Evolutionary conservation across 1,140 invertebrate species (phyloP), one percentile per base, ranked within the genome.

Genomic region (Bombus affinis): DNA sequence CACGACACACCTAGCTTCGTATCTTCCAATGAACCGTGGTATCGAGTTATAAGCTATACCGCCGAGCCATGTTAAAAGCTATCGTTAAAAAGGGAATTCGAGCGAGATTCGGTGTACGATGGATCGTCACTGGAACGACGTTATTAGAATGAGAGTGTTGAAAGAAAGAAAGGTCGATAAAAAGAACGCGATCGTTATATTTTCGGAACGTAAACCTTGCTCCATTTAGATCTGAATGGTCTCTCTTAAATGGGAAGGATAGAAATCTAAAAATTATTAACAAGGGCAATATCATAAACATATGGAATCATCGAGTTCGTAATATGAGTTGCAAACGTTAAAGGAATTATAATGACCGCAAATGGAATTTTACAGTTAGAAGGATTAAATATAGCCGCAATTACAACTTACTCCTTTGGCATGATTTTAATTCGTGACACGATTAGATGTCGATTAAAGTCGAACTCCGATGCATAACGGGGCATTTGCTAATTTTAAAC

Each of bases 81-180:
- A 13, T 53, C 78, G 35, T 80, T 80, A 70, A 80, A 66, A 80
- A 39, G 44, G 65, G 44, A 53, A 80, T 53, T 70, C 65, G 78
- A 70, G 65, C 65, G 78, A 70, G 44, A 80, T 70, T 80, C 44
- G 75, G 39, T 53, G 37, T 32, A 70, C 65, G 62, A 35, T n/a
- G 32, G 65, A 70, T 70, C 32, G 44, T 79, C 32, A 18, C 42
- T n/a, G 44, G 65, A 18, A 68, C 65, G 39, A 66, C 2, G 44
- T 47, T 35, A 39, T 28, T 66, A 25, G 42, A 66, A 59, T n/a
- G 57, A 74, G 28, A 74, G 39, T 28, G 71, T 32, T 10, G 37
- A 22, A 53, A 53, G 28, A 15, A n/a, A 81, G 28, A 65, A 37
- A 35, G 37, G 25, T 35, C 28, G 1, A 44, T 62, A 35, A 65